Conservation (phyloP, 2,888 invertebrate species). For the Syrista parreyssii region DNA sequence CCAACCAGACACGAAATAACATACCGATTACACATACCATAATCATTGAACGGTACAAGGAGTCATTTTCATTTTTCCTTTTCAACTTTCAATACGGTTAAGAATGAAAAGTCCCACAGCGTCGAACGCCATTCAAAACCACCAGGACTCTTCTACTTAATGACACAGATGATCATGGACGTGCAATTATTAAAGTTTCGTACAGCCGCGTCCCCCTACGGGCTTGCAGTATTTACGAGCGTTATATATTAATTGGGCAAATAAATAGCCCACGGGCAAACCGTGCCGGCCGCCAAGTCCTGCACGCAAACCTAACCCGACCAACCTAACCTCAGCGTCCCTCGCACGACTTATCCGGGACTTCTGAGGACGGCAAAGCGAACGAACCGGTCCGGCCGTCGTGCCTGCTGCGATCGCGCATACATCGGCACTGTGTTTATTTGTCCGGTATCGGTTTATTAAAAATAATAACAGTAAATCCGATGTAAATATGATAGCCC, state of each 20-base stretch:
- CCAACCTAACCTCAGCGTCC: neutral
- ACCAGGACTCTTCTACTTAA: conserved; percentile 31
- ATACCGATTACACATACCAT: neutral
- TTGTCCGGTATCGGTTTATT: conserved; percentile 51
- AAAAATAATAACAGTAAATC: conserved; percentile 59
- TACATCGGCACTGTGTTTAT: conserved; percentile 27
- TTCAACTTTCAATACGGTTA: neutral
- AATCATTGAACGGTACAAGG: neutral
- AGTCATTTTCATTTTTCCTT: neutral
- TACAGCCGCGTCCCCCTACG: conserved; percentile 29
- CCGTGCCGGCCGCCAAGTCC: conserved; percentile 12
- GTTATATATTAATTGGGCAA: conserved; percentile 64
- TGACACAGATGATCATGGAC: conserved; percentile 52
- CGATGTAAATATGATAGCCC: conserved; percentile 52
- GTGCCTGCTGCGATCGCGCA: conserved; percentile 38
- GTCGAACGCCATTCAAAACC: neutral
- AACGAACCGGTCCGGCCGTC: conserved; percentile 48
- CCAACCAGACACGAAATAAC: neutral
- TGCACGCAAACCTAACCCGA: conserved; percentile 1
- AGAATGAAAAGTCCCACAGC: neutral
- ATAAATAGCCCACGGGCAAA: conserved; percentile 56
- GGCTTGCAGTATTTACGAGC: conserved; percentile 60
- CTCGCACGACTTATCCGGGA: neutral
- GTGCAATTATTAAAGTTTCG: conserved; percentile 57
- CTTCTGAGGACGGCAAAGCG: conserved; percentile 28